These are phyloP conservation scores for Phocides pigmalion DNA, from an alignment of 1,140 invertebrate genomes.

Conservation along the genomic window DNA sequence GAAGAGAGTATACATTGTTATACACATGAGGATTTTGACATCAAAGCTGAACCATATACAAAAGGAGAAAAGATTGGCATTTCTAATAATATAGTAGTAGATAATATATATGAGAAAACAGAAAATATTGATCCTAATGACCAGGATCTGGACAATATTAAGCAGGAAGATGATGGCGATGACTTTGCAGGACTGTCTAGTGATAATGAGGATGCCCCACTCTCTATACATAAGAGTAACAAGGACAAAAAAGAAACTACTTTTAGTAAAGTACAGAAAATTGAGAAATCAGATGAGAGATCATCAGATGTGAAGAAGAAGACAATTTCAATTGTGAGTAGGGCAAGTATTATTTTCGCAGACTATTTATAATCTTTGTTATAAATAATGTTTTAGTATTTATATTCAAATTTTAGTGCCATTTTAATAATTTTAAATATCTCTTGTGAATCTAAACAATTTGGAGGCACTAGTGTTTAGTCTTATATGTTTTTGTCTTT, in stretches of 20 bases:
- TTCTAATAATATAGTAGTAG: constrained; percentile 22
- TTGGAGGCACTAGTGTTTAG: too few relatives aligned
- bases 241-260: constrained; percentile 27
- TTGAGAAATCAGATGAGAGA: too few relatives aligned
- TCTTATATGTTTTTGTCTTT: too few relatives aligned
- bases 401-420: too few relatives aligned
- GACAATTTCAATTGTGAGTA: too few relatives aligned
- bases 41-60: constrained; percentile 45
- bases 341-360: too few relatives aligned
- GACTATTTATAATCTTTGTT: too few relatives aligned
- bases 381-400: too few relatives aligned
- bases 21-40: constrained; percentile 24
- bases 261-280: too few relatives aligned
- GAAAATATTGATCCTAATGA: background rate
- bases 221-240: constrained; percentile 50
- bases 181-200: constrained; percentile 36
- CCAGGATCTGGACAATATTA: constrained; percentile 38
- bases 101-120: background rate
- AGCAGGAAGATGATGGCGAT: constrained; percentile 44
- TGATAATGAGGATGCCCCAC: constrained; percentile 48
- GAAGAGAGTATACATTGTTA: constrained; percentile 28
- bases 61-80: constrained; percentile 17
- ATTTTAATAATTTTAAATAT: too few relatives aligned
- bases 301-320: too few relatives aligned
- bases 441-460: too few relatives aligned